Conservation (phyloP, 2,888 invertebrate species). For the Clivina fossor region DNA sequence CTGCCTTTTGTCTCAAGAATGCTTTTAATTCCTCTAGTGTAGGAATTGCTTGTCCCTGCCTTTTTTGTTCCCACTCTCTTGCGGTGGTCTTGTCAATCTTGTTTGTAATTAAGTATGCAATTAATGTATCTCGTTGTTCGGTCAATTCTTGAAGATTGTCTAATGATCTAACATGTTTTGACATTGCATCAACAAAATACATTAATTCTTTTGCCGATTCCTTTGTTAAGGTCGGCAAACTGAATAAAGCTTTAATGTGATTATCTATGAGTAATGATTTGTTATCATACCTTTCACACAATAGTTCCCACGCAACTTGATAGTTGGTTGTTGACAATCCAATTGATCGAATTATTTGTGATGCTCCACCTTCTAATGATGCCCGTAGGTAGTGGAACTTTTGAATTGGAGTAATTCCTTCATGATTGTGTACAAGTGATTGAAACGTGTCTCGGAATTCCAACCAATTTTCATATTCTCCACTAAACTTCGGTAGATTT, state of each 20-base stretch:
- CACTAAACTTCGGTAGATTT: slow-evolving; percentile 29
- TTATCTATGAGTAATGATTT: slow-evolving; percentile 37
- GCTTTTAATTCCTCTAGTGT: not conserved
- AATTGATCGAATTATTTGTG: slow-evolving; percentile 35
- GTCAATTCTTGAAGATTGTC: too few species aligned
- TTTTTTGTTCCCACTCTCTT: slow-evolving; percentile 1
- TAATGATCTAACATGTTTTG: too few species aligned
- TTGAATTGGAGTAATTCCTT: slow-evolving; percentile 22
- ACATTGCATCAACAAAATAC: too few species aligned
- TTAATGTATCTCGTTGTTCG: not conserved
- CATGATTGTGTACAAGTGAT: slow-evolving; percentile 34
- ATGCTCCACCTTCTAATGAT: slow-evolving; percentile 30
- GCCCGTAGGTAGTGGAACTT: slow-evolving; percentile 34
- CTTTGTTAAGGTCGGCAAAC: slow-evolving; percentile 26
- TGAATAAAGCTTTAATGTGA: slow-evolving; percentile 39
- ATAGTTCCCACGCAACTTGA: slow-evolving; percentile 37
- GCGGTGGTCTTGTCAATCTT: not conserved
- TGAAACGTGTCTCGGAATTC: slow-evolving; percentile 27
- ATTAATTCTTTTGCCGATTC: too few species aligned
- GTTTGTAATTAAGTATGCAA: not conserved
- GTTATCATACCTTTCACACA: slow-evolving; percentile 38
- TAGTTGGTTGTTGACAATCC: slow-evolving; percentile 36
- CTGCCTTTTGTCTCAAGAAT: not conserved
- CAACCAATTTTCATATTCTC: slow-evolving; percentile 33
- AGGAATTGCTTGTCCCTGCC: not conserved